phyloP scores from a whole-genome alignment of 2,113 vertebrate genomes.

The Callospermophilus lateralis region DNA sequence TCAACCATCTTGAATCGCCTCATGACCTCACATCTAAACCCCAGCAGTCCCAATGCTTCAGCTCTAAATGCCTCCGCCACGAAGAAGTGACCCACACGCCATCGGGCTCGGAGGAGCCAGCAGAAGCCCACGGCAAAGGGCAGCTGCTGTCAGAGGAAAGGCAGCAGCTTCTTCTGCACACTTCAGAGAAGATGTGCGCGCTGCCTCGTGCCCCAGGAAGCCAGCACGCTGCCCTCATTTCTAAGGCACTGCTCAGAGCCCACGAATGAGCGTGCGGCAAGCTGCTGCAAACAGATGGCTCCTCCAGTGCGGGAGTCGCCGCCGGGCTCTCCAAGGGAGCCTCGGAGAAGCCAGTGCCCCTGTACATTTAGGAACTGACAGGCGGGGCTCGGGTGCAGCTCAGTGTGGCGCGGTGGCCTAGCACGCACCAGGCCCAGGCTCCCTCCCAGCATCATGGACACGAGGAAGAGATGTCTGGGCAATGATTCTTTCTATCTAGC shows the following conservation, averaged over 20 bases:
- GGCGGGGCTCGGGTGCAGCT: neutral
- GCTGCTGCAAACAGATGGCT: neutral
- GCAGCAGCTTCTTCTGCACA: neutral
- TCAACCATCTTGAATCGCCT: too few relatives aligned
- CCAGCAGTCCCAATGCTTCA: neutral
- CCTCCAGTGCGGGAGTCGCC: neutral
- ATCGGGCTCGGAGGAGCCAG: neutral
- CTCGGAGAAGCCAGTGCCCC: too few relatives aligned
- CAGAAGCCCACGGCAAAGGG: neutral
- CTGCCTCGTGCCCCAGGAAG: neutral
- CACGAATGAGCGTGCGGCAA: neutral
- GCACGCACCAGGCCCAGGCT: neutral
- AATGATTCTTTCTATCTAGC: neutral
- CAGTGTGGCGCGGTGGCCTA: too few relatives aligned
- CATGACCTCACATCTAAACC: too few relatives aligned
- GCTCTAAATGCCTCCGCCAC: neutral
- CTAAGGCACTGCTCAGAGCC: neutral
- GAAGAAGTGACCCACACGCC: neutral
- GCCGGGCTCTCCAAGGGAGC: neutral
- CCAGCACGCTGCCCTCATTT: neutral
- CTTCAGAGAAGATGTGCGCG: neutral
- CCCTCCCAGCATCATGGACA: neutral
- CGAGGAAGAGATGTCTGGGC: rapidly evolving
- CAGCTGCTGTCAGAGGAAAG: neutral
- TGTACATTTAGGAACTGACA: neutral